Evolutionary conservation across 1,140 invertebrate genomes (phyloP).

Genomic region (Bombus waltoni): DNA sequence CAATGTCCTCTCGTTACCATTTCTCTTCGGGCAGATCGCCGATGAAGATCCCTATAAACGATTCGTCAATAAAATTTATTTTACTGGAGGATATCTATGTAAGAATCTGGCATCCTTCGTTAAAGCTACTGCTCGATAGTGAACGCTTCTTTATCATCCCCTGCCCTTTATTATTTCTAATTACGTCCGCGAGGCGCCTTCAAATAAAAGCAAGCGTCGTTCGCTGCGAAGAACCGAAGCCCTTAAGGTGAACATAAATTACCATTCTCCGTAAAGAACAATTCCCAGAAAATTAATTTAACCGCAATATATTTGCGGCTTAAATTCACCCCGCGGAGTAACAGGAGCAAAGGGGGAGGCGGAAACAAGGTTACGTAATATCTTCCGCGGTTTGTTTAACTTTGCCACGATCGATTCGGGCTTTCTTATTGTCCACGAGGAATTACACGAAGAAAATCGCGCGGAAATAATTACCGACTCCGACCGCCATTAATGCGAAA

Average conservation of each 20-base stretch:
- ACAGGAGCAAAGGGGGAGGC: background rate
- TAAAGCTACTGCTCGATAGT: background rate
- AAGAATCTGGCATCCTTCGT: no score
- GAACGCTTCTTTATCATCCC: background rate
- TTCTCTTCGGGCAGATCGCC: background rate
- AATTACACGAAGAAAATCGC: slow-evolving; percentile 68
- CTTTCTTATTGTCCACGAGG: slow-evolving; percentile 43
- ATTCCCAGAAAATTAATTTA: slow-evolving; percentile 37
- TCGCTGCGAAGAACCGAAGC: background rate
- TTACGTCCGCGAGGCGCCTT: background rate
- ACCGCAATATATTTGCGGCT: slow-evolving; percentile 26
- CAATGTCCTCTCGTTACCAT: background rate
- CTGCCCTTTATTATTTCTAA: slow-evolving; percentile 9
- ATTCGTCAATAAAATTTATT: background rate
- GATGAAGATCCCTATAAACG: background rate
- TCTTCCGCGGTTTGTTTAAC: slow-evolving; percentile 28
- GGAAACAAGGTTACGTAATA: slow-evolving; percentile 14
- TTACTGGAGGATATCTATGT: background rate
- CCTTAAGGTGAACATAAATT: slow-evolving; percentile 32
- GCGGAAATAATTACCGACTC: slow-evolving; percentile 71
- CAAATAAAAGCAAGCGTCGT: slow-evolving; percentile 2
- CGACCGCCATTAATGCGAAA: slow-evolving; percentile 57
- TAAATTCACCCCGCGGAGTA: background rate
- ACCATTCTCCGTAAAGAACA: slow-evolving; percentile 13
- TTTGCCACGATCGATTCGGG: slow-evolving; percentile 31